Evolutionary conservation across 2,888 invertebrate species (phyloP), one percentile per base, ranked within the genome.

Genomic region (Ochropleura leucogaster): DNA sequence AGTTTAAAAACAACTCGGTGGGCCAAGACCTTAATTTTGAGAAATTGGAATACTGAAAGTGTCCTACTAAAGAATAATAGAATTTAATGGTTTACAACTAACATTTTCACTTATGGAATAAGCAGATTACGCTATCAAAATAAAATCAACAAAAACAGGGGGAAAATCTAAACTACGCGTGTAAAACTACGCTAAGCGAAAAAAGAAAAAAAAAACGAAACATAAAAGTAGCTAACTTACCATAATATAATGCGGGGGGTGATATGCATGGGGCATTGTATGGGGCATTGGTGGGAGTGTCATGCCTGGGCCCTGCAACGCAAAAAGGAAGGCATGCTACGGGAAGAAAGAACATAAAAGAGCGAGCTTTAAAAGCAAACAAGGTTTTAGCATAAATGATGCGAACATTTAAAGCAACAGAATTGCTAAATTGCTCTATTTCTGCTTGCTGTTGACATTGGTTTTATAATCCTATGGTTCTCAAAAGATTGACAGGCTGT

Each of bases 231-330:
- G 86, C 79, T 76, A 86, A 96, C 96, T 96, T 96, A 96, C 96
- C 96, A 96, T 92, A 90, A 96, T 94, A 95, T 92, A 96, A 96
- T 96, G 96, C 93, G 96, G 96, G 94, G 96, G 94, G 89, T 96
- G 96, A 93, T 95, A 96, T 95, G 96, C 93, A 93, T 96, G 96
- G 92, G 96, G 95, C 95, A 96, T 93, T 93, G 96, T 96, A 92
- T 96, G 96, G 90, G 96, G 94, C 95, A 96, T 95, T 93, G 96
- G 92, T 92, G 95, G 95, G 90, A 96, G 93, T 89, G 91, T 93
- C 96, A 96, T 96, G 95, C 96, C 96, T 90, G 94, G 96, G 89
- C 96, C 96, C 96, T 96, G 96, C 87, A 96, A 95, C 93, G 95
- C 94, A 96, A 91, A 90, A 93, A 90, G 94, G 93, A 92, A 93